Evolutionary conservation across 2,113 vertebrate species (phyloP), one percentile per base, ranked within the genome.

Genomic region (Struthidea cinerea): DNA sequence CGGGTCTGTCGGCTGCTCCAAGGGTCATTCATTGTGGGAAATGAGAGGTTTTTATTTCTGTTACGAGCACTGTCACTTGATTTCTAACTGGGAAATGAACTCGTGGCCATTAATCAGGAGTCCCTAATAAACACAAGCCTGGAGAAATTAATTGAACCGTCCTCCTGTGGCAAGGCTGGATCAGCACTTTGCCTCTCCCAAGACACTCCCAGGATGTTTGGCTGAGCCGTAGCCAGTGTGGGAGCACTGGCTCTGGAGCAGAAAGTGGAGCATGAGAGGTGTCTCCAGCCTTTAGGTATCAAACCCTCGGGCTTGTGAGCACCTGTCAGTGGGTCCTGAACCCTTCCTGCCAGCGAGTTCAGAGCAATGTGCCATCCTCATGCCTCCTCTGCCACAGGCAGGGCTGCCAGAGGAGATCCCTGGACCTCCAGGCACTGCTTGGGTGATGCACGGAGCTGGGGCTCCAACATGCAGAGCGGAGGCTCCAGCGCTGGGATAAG

Each of bases 401-500:
- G 35, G 15, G 52, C 14, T 68, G 57, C 44, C 42, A 21, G 69
- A 10, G 46, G 80, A 52, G 59, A 42, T 4, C 44, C 47, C 44
- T 6, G 47, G 13, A 60, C 20, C 46, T 39, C 11, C 3, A 5
- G 69, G 37, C 55, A 53, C 0, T 5, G 42, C 42, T 60, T 3
- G 16, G 61, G 57, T 15, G 28, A 35, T 23, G 71, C 61, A 35
- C 11, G 4, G 33, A 46, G 10, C 61, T 83, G 74, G 14, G 10
- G 33, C 61, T 95, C 33, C 19, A 5, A 3, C 41, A 4, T 0
- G 1, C 81, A 18, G 3, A 80, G 27, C 0, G 0, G 65, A 23
- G 44, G 27, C 44, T 59, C 61, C 13, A 5, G 78, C 0, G 0
- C 76, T 1, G 2, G 70, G 23, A 16, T 18, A 32, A 79, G 37